phyloP scores from a whole-genome alignment of 2,113 vertebrate genomes.

The Regulus satrapa region DNA sequence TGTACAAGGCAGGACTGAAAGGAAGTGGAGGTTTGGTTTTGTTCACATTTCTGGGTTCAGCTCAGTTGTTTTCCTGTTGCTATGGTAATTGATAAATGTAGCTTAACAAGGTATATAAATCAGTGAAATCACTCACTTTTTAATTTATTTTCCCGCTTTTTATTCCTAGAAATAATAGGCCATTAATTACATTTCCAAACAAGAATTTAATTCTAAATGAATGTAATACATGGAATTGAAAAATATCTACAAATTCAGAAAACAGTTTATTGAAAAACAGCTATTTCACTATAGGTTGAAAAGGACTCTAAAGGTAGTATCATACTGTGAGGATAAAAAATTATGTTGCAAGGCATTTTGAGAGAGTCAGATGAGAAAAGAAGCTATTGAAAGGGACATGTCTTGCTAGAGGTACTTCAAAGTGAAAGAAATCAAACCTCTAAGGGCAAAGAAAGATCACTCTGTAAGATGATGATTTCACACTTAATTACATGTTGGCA shows the following conservation, averaged over 20 bases:
- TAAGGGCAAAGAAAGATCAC: neutral
- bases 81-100: neutral
- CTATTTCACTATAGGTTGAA: neutral
- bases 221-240: neutral
- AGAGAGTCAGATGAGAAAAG: neutral
- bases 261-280: slow-evolving; percentile 16
- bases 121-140: neutral
- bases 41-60: neutral
- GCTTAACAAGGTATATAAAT: neutral
- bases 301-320: neutral
- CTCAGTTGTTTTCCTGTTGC: neutral
- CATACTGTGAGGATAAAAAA: neutral
- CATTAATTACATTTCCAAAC: neutral
- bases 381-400: neutral
- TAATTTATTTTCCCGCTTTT: neutral
- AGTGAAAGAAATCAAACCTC: neutral
- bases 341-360: neutral
- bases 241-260: neutral
- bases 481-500: neutral
- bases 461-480: neutral
- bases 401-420: slow-evolving; percentile 6
- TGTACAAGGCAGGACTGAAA: neutral
- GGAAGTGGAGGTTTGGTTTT: neutral
- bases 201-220: neutral
- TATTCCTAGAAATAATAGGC: neutral